These are phyloP conservation scores for Drosophila lutescens DNA, from an alignment of 2,888 invertebrate genomes.

Conservation along the genomic window DNA sequence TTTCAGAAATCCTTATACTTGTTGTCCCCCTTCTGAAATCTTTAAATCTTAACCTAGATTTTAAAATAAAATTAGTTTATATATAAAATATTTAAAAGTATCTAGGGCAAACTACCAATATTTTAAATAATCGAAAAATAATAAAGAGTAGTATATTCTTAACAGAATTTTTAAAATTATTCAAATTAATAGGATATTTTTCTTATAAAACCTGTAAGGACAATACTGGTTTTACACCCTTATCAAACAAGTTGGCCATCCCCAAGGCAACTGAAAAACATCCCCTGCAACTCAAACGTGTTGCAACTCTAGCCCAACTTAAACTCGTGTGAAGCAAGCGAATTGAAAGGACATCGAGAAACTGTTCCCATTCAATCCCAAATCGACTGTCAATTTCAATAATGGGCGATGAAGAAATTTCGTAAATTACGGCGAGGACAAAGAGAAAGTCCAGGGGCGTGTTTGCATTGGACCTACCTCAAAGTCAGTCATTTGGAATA, in stretches of 20 bases:
- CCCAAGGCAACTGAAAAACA: neutral
- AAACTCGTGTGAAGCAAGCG: neutral
- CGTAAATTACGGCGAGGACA: conserved; percentile 14
- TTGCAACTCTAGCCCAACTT: conserved; percentile 1
- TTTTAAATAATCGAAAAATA: no score
- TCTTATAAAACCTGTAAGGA: conserved; percentile 5
- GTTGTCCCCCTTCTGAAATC: no score
- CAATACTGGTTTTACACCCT: conserved; percentile 7
- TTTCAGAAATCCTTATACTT: no score
- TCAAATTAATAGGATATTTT: neutral
- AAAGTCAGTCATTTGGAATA: conserved; percentile 68
- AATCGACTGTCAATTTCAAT: conserved; percentile 6
- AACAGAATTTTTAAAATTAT: neutral
- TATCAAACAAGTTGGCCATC: neutral
- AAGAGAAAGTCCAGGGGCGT: conserved; percentile 19
- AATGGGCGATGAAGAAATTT: conserved; percentile 6
- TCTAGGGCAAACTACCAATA: no score
- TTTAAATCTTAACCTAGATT: no score
- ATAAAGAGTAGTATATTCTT: neutral
- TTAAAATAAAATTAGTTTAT: no score
- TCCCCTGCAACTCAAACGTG: conserved; percentile 51
- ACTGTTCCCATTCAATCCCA: conserved; percentile 29
- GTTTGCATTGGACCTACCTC: conserved; percentile 67
- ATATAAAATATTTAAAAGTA: no score
- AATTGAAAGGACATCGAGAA: conserved; percentile 17